phyloP scores from a whole-genome alignment of 1,140 invertebrate species.

The Psix sp. region DNA sequence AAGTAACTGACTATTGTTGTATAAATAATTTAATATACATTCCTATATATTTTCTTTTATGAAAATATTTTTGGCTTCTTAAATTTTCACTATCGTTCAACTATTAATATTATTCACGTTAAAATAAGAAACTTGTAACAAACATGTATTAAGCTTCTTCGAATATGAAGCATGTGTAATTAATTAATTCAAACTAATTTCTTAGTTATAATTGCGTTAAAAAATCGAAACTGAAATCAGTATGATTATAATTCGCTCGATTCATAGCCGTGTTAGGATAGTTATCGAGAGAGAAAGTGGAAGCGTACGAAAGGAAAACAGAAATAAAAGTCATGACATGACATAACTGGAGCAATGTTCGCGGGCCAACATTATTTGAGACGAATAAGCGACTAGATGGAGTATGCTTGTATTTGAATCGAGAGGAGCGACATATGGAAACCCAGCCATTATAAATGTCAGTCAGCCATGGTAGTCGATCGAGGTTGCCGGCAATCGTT shows the following conservation, averaged over 20 bases:
- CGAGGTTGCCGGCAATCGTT: constrained; percentile 45
- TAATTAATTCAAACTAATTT: too few species aligned
- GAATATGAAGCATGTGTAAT: too few species aligned
- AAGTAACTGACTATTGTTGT: too few species aligned
- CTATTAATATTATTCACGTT: too few species aligned
- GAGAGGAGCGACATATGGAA: constrained; percentile 45
- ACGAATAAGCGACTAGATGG: constrained; percentile 18
- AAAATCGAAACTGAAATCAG: constrained; percentile 14
- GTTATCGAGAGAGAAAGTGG: constrained; percentile 1
- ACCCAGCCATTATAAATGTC: constrained; percentile 50
- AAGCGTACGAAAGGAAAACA: constrained; percentile 1
- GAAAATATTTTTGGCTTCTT: too few species aligned
- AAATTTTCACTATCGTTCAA: too few species aligned
- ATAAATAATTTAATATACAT: too few species aligned
- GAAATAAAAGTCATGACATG: constrained; percentile 31
- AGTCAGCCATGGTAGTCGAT: constrained; percentile 51
- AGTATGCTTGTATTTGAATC: constrained; percentile 29
- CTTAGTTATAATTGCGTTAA: not conserved
- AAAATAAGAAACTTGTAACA: too few species aligned
- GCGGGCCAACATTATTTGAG: constrained; percentile 20
- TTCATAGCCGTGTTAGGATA: constrained; percentile 10
- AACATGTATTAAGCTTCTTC: too few species aligned
- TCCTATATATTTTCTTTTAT: too few species aligned
- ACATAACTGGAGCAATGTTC: constrained; percentile 34
- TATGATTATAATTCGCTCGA: constrained; percentile 4